phyloP scores from a whole-genome alignment of 2,113 vertebrate species.

The Phalacrocorax pelagicus region DNA sequence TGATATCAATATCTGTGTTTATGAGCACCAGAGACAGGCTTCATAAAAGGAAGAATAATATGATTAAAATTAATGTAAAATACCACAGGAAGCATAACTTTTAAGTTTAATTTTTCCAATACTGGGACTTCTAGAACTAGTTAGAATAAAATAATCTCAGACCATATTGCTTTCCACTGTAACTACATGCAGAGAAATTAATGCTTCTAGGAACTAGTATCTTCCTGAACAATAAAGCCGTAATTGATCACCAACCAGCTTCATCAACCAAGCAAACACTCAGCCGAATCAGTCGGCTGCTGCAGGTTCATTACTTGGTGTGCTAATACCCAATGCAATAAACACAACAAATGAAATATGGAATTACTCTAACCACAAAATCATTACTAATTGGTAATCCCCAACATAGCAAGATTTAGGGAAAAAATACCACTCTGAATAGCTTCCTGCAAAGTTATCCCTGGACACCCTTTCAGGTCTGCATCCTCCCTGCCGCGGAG shows the following conservation, averaged over 20 bases:
- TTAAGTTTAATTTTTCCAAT: not conserved
- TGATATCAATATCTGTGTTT: not conserved
- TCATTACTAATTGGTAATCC: slow-evolving; percentile 5
- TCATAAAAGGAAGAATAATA: slow-evolving; percentile 7
- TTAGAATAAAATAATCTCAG: not conserved
- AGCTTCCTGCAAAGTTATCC: not conserved
- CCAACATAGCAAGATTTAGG: not conserved
- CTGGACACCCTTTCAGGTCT: not conserved
- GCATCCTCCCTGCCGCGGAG: not conserved
- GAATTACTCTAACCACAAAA: slow-evolving; percentile 23
- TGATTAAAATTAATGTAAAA: slow-evolving; percentile 4
- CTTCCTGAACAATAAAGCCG: slow-evolving; percentile 21
- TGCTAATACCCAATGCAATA: not conserved
- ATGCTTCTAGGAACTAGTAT: not conserved
- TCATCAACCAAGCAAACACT: not conserved
- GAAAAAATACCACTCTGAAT: not conserved
- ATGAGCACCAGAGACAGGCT: not conserved
- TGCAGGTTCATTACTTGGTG: not conserved
- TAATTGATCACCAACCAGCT: slow-evolving; percentile 32
- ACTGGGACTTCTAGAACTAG: not conserved
- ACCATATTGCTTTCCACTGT: not conserved
- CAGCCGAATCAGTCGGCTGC: slow-evolving; percentile 3
- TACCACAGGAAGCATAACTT: not conserved
- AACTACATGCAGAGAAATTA: not conserved
- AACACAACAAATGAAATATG: slow-evolving; percentile 32